Evolutionary conservation across 2,888 invertebrate species (phyloP).

Genomic region (Lasioglossum leucozonium): DNA sequence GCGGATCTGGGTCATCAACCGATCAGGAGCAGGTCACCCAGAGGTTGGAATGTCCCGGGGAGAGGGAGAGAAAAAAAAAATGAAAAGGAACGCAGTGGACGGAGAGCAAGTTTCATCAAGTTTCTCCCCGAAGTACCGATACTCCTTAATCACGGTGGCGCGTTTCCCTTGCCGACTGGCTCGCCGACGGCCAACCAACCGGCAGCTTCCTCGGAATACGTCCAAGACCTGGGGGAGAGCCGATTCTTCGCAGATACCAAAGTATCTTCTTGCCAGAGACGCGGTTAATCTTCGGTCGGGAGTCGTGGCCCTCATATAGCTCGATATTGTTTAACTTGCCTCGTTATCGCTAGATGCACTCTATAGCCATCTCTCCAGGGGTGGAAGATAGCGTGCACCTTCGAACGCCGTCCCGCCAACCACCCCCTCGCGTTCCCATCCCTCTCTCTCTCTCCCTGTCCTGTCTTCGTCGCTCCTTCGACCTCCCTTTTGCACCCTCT

Average conservation of each 20-base stretch:
- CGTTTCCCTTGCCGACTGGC: constrained; percentile 19
- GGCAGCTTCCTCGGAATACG: constrained; percentile 54
- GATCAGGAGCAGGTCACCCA: not conserved
- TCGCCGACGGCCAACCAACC: constrained; percentile 39
- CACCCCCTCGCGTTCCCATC: constrained; percentile 31
- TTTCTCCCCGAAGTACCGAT: constrained; percentile 55
- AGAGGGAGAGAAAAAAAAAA: not conserved
- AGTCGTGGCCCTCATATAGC: constrained; percentile 79
- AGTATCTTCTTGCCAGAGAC: constrained; percentile 72
- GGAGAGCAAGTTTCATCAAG: constrained; percentile 47
- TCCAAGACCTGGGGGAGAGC: constrained; percentile 61
- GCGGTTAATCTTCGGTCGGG: constrained; percentile 81
- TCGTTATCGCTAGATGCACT: constrained; percentile 84
- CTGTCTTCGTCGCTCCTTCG: constrained; percentile 32
- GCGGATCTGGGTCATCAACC: not conserved
- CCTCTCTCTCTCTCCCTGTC: constrained; percentile 37
- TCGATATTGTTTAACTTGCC: constrained; percentile 85
- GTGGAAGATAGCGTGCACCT: constrained; percentile 79
- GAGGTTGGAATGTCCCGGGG: not conserved
- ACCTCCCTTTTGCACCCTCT: constrained; percentile 43
- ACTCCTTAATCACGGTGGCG: constrained; percentile 56
- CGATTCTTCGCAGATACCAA: constrained; percentile 67
- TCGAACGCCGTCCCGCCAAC: constrained; percentile 63
- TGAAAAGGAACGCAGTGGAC: constrained; percentile 1
- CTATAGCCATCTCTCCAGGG: constrained; percentile 82